phyloP scores from a whole-genome alignment of 2,113 vertebrate genomes.

The Ariopsis seemanni region DNA sequence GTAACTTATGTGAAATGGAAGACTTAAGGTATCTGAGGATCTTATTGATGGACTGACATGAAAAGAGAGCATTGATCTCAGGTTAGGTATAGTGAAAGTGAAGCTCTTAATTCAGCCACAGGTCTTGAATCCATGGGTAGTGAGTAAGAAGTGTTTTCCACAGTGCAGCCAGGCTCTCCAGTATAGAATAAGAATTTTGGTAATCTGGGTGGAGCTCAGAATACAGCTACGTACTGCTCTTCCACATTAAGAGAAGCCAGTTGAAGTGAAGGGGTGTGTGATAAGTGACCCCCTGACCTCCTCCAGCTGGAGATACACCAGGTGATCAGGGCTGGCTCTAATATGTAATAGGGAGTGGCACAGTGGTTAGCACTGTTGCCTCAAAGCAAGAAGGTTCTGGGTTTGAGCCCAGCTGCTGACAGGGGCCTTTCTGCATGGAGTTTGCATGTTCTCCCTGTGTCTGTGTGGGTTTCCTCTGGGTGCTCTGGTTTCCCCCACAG shows the following conservation, averaged over 20 bases:
- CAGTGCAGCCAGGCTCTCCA: neutral
- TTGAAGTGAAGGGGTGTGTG: neutral
- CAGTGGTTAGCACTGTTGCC: too few species aligned
- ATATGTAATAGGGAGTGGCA: neutral
- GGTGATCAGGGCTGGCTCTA: neutral
- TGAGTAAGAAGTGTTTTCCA: neutral
- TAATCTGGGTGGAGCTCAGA: neutral
- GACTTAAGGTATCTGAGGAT: neutral
- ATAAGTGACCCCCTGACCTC: neutral
- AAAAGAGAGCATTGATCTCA: neutral
- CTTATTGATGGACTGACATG: neutral
- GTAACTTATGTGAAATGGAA: neutral
- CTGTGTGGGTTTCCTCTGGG: too few species aligned
- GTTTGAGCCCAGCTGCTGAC: too few species aligned
- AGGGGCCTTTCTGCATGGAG: too few species aligned
- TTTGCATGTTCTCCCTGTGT: too few species aligned
- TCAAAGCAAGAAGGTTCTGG: too few species aligned
- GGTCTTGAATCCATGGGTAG: neutral
- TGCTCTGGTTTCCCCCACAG: too few species aligned
- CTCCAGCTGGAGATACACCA: slow-evolving; percentile 1
- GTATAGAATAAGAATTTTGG: neutral
- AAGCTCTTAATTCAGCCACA: neutral
- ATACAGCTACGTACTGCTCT: neutral
- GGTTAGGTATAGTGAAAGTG: neutral
- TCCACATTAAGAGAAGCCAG: neutral